These are phyloP conservation scores for Papilio helenus DNA, from an alignment of 1,140 invertebrate genomes.

Conservation along the genomic window DNA sequence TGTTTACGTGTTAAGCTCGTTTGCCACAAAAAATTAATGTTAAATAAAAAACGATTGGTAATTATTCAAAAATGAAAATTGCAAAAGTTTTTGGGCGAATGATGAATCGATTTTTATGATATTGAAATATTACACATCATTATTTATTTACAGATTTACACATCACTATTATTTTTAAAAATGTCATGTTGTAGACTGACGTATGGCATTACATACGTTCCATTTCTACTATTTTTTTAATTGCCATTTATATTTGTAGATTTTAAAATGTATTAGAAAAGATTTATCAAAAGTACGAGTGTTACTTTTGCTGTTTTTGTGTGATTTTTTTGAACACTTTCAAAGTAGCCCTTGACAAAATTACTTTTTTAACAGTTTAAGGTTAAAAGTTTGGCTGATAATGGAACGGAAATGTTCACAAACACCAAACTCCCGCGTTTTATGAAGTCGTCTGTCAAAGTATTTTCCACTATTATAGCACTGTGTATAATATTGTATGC, in stretches of 20 bases:
- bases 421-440: constrained; percentile 35
- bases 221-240: neutral
- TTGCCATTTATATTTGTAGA: neutral
- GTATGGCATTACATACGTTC: neutral
- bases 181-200: neutral
- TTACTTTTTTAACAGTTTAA: neutral
- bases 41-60: too few species aligned
- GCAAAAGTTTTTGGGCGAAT: neutral
- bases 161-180: neutral
- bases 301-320: neutral
- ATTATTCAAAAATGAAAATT: too few species aligned
- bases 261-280: neutral
- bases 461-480: neutral
- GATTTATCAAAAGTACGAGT: neutral
- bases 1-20: too few species aligned
- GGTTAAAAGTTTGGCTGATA: neutral
- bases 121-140: neutral
- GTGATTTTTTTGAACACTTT: neutral
- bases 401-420: constrained; percentile 6
- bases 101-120: neutral
- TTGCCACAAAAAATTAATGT: too few species aligned
- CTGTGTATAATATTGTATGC: constrained; percentile 38
- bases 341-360: neutral
- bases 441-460: constrained; percentile 35
- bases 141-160: too few species aligned